Evolutionary conservation across 23 tunicate species (phyloP), one percentile per base, ranked within the genome.

Genomic region (Trididemnum clinides): DNA sequence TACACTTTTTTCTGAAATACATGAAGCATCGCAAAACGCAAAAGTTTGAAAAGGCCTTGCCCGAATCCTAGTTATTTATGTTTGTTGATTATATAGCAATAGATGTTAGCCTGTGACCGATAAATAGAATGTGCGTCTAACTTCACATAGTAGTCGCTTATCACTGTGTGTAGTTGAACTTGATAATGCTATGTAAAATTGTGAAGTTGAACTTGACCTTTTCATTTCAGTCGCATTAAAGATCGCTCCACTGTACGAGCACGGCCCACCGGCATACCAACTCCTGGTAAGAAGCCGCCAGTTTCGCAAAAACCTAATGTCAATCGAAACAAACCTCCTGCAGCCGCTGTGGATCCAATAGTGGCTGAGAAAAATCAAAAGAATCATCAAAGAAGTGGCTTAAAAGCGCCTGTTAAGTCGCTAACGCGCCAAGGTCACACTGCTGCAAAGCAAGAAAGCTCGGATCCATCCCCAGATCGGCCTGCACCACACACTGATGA

Each of bases 221-320:
- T n/a, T n/a, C n/a, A n/a, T 73, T 73, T 73, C 33, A 73, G 80
- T 19, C 80, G 57, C 54, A 73, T 73, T 28, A 73, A 73, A 38
- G 80, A 73, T 28, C 88, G 97, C 20, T 87, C 97, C 0, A 36
- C 88, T 26, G 54, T 92, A 0, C 85, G 91, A 26, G 83, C 83
- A 1, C 81, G 91, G 4, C 91, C 89, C 15, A 79, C 97, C 21
- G 97, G 97, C 3, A 92, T 92, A 33, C 97, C 97, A 32, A 66
- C 75, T 26, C 97, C 97, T 5, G 91, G 91, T 0, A 92, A 92
- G 77, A 92, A 92, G 64, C 80, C 88, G 1, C 63, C 76, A 1
- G 64, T 31, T 27, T 31, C 23, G 2, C 66, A 30, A 28, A 78
- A 78, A 54, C 87, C 87, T 33, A 63, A 37, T 10, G 28, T 50